phyloP scores from a whole-genome alignment of 2,797 vertebrate species.

The Pachyuromys duprasi region DNA sequence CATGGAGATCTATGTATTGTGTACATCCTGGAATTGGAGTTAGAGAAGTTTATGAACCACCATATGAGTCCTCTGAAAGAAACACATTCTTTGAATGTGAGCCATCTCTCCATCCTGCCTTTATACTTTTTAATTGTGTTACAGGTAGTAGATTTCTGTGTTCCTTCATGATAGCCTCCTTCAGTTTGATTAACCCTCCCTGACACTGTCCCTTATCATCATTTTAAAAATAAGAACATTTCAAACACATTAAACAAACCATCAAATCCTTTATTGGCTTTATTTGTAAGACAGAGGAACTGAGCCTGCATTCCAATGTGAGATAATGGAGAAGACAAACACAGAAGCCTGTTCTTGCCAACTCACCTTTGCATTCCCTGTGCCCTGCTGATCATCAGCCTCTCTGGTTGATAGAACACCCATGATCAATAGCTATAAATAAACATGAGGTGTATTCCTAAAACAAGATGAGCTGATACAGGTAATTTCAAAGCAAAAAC shows the following conservation, averaged over 20 bases:
- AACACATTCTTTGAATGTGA: not conserved
- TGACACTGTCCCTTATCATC: not conserved
- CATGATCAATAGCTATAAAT: conserved; percentile 35
- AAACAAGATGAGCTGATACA: conserved; percentile 51
- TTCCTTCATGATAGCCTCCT: not conserved
- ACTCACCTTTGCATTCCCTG: not conserved
- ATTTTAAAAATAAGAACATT: conserved; percentile 31
- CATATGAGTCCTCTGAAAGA: not conserved
- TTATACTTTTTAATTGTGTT: not conserved
- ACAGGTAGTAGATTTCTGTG: not conserved
- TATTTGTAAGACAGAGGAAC: not conserved
- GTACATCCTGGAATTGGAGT: not conserved
- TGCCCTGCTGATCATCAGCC: not conserved
- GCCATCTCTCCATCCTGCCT: not conserved
- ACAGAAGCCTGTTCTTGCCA: not conserved
- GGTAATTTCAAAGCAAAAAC: conserved; percentile 56
- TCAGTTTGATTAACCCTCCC: not conserved
- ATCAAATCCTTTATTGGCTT: conserved; percentile 22
- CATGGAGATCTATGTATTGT: not conserved
- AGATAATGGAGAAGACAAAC: not conserved
- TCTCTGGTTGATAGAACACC: not conserved
- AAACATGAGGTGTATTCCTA: conserved; percentile 44
- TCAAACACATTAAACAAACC: not conserved
- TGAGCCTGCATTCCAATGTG: conserved; percentile 3
- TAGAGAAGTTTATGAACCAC: not conserved